Conservation (phyloP, 1,140 invertebrate species). For the Acromyrmex echinatior region DNA sequence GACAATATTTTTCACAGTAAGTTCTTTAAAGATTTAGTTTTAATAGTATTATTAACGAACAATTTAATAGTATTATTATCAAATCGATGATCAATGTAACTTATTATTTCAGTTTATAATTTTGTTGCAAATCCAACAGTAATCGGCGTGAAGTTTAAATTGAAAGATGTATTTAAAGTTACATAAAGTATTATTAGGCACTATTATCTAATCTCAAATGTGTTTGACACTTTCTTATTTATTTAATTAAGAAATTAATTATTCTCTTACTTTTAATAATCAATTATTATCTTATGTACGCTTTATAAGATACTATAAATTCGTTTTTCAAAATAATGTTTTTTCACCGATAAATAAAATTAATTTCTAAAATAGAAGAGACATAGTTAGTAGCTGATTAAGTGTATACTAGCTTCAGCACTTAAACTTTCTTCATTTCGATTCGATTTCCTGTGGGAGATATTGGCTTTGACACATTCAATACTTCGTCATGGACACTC, state of each 20-base stretch:
- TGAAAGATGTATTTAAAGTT: no score
- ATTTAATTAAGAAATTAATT: background rate
- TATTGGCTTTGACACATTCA: slow-evolving; percentile 10
- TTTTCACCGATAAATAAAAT: background rate
- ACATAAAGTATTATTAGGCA: no score
- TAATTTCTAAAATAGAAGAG: slow-evolving; percentile 20
- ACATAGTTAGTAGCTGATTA: slow-evolving; percentile 5
- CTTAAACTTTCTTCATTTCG: slow-evolving; percentile 34
- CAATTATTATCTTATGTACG: background rate
- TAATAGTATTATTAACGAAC: no score
- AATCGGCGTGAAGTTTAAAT: no score
- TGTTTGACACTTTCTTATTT: no score
- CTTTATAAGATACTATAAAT: background rate
- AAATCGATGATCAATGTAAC: no score
- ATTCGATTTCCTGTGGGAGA: slow-evolving; percentile 12
- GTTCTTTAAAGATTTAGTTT: no score
- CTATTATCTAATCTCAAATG: no score
- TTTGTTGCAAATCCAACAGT: no score
- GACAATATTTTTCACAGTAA: no score
- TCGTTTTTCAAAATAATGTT: background rate
- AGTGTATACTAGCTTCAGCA: slow-evolving; percentile 9
- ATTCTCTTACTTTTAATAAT: background rate
- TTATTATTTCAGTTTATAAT: no score
- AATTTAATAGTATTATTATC: no score
- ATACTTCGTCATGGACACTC: background rate